Evolutionary conservation across 2,797 vertebrate genomes (phyloP), one percentile per base, ranked within the genome.

Genomic region (Bufotes viridis): DNA sequence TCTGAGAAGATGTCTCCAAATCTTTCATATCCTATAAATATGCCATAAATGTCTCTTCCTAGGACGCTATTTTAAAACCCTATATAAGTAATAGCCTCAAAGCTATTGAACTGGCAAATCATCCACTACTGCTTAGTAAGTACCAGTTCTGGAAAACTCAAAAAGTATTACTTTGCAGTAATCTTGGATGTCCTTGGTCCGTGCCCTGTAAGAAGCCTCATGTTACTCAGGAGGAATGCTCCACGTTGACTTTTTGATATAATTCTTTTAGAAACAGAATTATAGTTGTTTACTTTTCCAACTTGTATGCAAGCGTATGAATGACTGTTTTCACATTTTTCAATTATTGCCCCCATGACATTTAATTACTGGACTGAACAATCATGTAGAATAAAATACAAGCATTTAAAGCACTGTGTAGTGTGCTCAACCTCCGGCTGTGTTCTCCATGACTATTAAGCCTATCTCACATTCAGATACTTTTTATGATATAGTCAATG

Each of bases 401-500:
- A 18, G 61, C n/a, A 12, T 12, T 12, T 75, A n/a, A 42, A 9
- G 3, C 55, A 1, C 34, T 34, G 29, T 34, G 29, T 34, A 34
- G 29, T 34, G 29, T 34, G 29, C 29, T 49, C 2, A 63, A 20
- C n/a, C 57, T 70, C 51, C 2, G 24, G 29, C 24, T 78, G 72
- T 84, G 69, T 75, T 26, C 70, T 11, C 22, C 53, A 72, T 57
- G 82, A 58, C 20, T n/a, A 15, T 42, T 61, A 61, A 84, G 1
- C 2, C 29, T 34, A 34, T 34, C 3, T 34, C 29, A 61, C 82
- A 74, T 18, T 82, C 69, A 76, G 70, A 87, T 63, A 61, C 42
- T 29, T 76, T 87, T 67, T 84, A 79, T 53, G n/a, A 84, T 74
- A 29, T 79, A 61, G 17, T 72, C 69, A 79, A 69, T 84, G 63